Percentiles rank a stretch among this genome's conserved stretches.
Evolutionary conservation across 2,888 invertebrate species (phyloP).

Genomic region (Drosophila prostipennis): DNA sequence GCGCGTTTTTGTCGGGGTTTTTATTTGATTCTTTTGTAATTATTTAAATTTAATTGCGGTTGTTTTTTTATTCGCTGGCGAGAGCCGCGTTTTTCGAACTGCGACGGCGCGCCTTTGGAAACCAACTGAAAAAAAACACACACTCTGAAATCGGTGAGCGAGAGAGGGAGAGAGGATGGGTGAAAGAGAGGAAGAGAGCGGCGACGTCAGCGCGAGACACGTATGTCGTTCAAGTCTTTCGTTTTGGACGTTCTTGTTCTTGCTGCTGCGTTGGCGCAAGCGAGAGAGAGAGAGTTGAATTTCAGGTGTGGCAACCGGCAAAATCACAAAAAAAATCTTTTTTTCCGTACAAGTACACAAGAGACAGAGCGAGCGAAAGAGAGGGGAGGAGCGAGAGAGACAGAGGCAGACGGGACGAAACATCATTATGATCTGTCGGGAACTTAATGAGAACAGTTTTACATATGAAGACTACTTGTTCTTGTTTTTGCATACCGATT

Average conservation of each 20-base stretch:
- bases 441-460: conserved; percentile 45
- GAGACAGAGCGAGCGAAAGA: neutral
- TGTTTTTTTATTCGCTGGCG: conserved; percentile 11
- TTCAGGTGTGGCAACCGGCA: conserved; percentile 54
- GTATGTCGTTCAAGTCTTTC: conserved; percentile 50
- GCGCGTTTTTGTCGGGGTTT: neutral
- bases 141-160: conserved; percentile 3
- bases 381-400: neutral
- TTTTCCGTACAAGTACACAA: conserved; percentile 11
- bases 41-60: conserved; percentile 4
- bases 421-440: conserved; percentile 35
- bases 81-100: conserved; percentile 45
- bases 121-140: conserved; percentile 32
- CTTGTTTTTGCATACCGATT: conserved; percentile 24
- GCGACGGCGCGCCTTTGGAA: conserved; percentile 43
- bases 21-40: neutral
- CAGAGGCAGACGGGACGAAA: conserved; percentile 3
- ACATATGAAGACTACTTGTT: conserved; percentile 29
- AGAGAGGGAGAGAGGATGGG: neutral
- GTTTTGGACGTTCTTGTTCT: conserved; percentile 19
- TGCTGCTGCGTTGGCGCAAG: conserved; percentile 26
- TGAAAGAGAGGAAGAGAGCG: conserved; percentile 5
- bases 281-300: conserved; percentile 34
- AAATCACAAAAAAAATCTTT: conserved; percentile 38
- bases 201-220: conserved; percentile 33